Conservation (phyloP, 2,888 invertebrate species). For the Margaritifera margaritifera region DNA sequence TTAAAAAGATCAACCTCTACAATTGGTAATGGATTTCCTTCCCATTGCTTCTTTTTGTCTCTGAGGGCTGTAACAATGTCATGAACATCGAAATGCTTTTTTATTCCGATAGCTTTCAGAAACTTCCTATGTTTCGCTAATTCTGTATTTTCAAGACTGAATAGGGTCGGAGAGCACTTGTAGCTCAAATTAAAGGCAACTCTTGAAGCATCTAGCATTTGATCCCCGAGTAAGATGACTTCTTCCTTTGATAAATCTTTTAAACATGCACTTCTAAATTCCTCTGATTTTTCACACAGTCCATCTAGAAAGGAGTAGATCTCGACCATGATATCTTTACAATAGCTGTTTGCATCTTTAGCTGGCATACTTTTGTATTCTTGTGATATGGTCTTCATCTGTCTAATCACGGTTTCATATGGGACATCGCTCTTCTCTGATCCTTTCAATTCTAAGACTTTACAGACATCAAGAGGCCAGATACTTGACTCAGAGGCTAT, state of each 20-base stretch:
- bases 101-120: conserved; percentile 16
- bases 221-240: conserved; percentile 16
- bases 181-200: conserved; percentile 16
- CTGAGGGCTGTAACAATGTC: conserved; percentile 15
- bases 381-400: not conserved
- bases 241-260: conserved; percentile 3
- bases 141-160: conserved; percentile 5
- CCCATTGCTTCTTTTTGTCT: conserved; percentile 2
- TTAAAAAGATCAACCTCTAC: conserved; percentile 14
- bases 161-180: conserved; percentile 19
- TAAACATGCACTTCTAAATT: not conserved
- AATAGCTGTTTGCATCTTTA: no score
- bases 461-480: no score
- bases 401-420: not conserved
- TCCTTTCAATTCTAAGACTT: no score
- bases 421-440: not conserved
- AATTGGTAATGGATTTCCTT: conserved; percentile 21
- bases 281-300: not conserved
- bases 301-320: conserved; percentile 7
- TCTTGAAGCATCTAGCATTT: conserved; percentile 8
- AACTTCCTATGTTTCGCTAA: conserved; percentile 6
- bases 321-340: not conserved
- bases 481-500: no score
- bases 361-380: conserved; percentile 1
- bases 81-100: conserved; percentile 14